Conservation (phyloP, 2,113 vertebrate genomes). For the Chinchilla lanigera region DNA sequence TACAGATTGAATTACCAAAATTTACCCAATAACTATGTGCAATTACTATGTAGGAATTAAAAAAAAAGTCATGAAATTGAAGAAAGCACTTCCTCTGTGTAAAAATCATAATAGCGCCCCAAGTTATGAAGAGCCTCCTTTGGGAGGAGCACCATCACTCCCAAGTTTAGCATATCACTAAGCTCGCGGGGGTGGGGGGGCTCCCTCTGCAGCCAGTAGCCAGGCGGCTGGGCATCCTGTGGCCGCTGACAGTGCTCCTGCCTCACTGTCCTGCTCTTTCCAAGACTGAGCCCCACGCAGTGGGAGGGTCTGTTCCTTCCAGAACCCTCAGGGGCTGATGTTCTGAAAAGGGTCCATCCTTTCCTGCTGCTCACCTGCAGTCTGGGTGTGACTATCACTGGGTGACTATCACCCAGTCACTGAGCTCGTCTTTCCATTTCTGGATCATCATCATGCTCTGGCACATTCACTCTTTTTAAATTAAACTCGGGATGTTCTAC, state of each 20-base stretch:
- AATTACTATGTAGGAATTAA: neutral
- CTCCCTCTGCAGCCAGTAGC: neutral
- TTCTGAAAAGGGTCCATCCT: neutral
- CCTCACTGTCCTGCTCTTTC: too few relatives aligned
- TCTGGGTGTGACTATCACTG: neutral
- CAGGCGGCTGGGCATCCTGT: too few relatives aligned
- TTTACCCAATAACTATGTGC: neutral
- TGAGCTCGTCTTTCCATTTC: neutral
- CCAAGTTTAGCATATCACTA: neutral
- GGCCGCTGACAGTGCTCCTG: too few relatives aligned
- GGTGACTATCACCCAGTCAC: too few relatives aligned
- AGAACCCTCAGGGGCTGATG: neutral
- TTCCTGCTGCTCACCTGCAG: neutral
- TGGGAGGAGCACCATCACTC: too few relatives aligned
- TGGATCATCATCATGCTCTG: neutral
- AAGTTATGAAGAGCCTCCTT: neutral
- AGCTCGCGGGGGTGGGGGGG: fast-evolving
- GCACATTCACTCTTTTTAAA: neutral
- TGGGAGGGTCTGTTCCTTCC: too few relatives aligned
- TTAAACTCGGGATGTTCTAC: neutral
- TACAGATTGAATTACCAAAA: too few relatives aligned
- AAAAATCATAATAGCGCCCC: neutral
- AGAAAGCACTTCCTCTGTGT: neutral
- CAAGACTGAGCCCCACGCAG: neutral
- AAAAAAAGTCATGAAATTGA: neutral